Evolutionary conservation across 1,140 invertebrate genomes (phyloP).

Genomic region (Anoplophora glabripennis): DNA sequence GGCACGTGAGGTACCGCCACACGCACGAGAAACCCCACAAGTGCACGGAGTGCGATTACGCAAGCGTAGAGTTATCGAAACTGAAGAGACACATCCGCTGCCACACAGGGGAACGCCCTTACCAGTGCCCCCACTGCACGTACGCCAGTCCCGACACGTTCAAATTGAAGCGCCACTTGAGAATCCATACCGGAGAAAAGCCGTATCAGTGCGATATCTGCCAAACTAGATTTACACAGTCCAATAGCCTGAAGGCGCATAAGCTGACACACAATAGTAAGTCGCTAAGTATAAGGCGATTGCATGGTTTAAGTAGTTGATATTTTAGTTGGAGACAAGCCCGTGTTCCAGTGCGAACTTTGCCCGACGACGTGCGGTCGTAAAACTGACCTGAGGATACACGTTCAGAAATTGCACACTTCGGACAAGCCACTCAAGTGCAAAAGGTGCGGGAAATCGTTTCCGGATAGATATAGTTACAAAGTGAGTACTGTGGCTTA

Average conservation of each 20-base stretch:
- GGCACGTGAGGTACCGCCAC: slow-evolving; percentile 89
- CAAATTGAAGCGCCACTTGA: slow-evolving; percentile 91
- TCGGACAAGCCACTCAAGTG: slow-evolving; percentile 89
- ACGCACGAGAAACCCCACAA: slow-evolving; percentile 95
- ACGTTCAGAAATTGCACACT: slow-evolving; percentile 94
- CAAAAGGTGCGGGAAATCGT: slow-evolving; percentile 88
- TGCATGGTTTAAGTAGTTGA: background rate
- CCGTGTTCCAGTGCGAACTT: slow-evolving; percentile 90
- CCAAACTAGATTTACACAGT: slow-evolving; percentile 90
- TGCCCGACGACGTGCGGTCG: slow-evolving; percentile 96
- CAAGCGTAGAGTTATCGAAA: slow-evolving; percentile 91
- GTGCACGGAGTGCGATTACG: slow-evolving; percentile 92
- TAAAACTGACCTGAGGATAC: slow-evolving; percentile 94
- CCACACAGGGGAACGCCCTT: slow-evolving; percentile 83
- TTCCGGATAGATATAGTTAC: slow-evolving; percentile 83
- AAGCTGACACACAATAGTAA: slow-evolving; percentile 90
- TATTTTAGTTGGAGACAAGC: slow-evolving; percentile 79
- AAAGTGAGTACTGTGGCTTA: slow-evolving; percentile 49
- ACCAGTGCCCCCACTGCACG: slow-evolving; percentile 92
- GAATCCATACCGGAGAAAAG: slow-evolving; percentile 91
- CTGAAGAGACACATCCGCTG: slow-evolving; percentile 89
- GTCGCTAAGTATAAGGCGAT: slow-evolving; percentile 31
- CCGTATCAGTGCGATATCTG: slow-evolving; percentile 94
- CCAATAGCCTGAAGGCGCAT: slow-evolving; percentile 92
- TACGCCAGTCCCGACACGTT: slow-evolving; percentile 98